Base-by-base conservation (phyloP, 2,888 invertebrate species). In the Tipula helvola region DNA sequence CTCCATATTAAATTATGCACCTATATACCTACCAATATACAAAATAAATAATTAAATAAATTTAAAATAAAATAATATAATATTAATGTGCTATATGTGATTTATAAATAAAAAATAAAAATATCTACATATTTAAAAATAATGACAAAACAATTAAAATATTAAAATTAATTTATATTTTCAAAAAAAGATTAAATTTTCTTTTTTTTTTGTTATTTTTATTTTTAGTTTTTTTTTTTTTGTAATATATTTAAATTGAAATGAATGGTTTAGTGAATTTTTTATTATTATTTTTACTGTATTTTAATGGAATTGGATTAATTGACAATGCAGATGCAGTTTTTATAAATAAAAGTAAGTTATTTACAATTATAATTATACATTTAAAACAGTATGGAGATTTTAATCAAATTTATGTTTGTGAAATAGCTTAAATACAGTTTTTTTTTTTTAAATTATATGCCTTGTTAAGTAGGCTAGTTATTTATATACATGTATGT, bases 231-330 rank as follows among this genome's bases (percentile, higher is more conserved):
- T 71, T 28, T 10, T 71, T 18, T 71, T 71, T n/a, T 52, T 3
- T 52, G 10, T 71, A 71, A 28, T 28, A 18, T 71, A 71, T 71
- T 71, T 71, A 71, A 71, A 71, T 71, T 84, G 84, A 41, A 39
- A 39, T 84, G 39, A 85, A 42, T 16, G 42, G 16, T 42, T 42
- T 85, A 85, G 39, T 85, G 42, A 85, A 85, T 85, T 42, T 85
- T 42, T 42, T 85, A 42, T 39, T 85, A 28, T 85, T 84, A 84
- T 39, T 84, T 84, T n/a, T 84, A 84, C 41, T 71, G 36, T 84
- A 39, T 16, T 39, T 36, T 39, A 84, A 85, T 85, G 85, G 85
- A 85, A 85, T 85, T 42, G 85, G 85, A 85, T 85, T 85, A 85
- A 85, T 85, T 44, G 42, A 85, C 42, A 28, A 18, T 42, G 18